phyloP scores from a whole-genome alignment of 2,888 invertebrate species.

The Aquatica leii region DNA sequence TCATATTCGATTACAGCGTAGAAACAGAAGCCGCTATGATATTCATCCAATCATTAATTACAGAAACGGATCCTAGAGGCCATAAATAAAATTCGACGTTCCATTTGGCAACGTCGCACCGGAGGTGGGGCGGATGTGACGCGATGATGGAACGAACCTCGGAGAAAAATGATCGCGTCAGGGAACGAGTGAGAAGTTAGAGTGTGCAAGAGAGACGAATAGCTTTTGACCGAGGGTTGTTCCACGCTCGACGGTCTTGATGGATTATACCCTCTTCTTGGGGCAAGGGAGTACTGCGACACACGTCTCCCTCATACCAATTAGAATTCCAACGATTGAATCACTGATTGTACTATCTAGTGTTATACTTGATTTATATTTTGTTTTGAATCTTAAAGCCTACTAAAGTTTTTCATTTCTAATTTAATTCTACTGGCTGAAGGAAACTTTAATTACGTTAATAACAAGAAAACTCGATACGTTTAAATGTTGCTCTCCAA shows the following conservation, averaged over 20 bases:
- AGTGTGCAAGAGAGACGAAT: slow-evolving; percentile 68
- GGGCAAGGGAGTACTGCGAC: slow-evolving; percentile 62
- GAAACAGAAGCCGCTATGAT: slow-evolving; percentile 56
- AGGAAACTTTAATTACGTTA: slow-evolving; percentile 19
- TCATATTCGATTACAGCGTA: slow-evolving; percentile 49
- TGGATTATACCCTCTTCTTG: slow-evolving; percentile 61
- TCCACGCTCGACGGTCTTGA: slow-evolving; percentile 58
- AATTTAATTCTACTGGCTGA: slow-evolving; percentile 16
- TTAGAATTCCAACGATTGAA: slow-evolving; percentile 61
- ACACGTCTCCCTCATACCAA: slow-evolving; percentile 58
- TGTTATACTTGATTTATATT: slow-evolving; percentile 48
- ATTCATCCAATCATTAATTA: slow-evolving; percentile 62
- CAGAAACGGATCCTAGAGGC: slow-evolving; percentile 61
- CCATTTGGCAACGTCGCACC: slow-evolving; percentile 64
- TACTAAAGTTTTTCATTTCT: slow-evolving; percentile 13
- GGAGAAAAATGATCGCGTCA: slow-evolving; percentile 77
- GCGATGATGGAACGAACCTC: slow-evolving; percentile 77
- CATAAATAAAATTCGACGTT: slow-evolving; percentile 64
- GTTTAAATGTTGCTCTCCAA: neutral
- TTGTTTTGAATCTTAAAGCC: slow-evolving; percentile 46
- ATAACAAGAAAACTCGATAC: slow-evolving; percentile 21
- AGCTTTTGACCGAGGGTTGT: slow-evolving; percentile 66
- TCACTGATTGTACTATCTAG: slow-evolving; percentile 55
- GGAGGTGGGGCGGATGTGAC: slow-evolving; percentile 72
- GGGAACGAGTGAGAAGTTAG: slow-evolving; percentile 59